These are phyloP conservation scores for Drosophila guanche DNA, from an alignment of 1,140 invertebrate species.

Conservation along the genomic window DNA sequence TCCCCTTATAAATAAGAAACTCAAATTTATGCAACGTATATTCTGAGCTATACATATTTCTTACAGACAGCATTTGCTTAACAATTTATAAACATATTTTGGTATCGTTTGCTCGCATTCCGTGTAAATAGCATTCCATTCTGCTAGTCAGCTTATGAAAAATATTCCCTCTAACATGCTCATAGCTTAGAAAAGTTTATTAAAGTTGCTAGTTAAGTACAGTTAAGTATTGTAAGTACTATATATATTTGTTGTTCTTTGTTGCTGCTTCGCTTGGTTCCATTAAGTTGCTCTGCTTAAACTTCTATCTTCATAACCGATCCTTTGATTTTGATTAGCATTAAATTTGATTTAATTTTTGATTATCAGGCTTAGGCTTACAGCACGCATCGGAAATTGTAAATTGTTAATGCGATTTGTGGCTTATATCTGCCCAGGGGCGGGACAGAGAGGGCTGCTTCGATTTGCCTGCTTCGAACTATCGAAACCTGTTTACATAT, in stretches of 20 bases:
- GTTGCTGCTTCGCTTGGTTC: conserved; percentile 67
- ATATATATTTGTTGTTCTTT: conserved; percentile 34
- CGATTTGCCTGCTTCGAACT: conserved; percentile 32
- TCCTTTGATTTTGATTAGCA: conserved; percentile 52
- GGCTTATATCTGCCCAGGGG: conserved; percentile 2
- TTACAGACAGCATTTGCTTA: conserved; percentile 48
- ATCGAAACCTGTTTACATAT: conserved; percentile 60
- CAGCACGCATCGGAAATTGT: conserved; percentile 25
- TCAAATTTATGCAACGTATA: conserved; percentile 14
- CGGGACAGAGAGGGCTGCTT: neutral
- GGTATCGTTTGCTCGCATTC: neutral
- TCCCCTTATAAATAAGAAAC: conserved; percentile 27
- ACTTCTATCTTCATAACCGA: conserved; percentile 18
- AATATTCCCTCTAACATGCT: conserved; percentile 41
- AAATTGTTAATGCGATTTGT: conserved; percentile 17
- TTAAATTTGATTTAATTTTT: conserved; percentile 83
- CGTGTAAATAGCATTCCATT: conserved; percentile 53
- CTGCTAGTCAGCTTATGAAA: conserved; percentile 48
- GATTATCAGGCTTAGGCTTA: conserved; percentile 76
- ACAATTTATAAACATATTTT: conserved; percentile 1
- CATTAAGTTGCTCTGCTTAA: conserved; percentile 58
- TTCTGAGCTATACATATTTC: conserved; percentile 21
- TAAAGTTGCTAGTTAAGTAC: conserved; percentile 47
- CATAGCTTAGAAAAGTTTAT: conserved; percentile 59
- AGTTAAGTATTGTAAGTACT: conserved; percentile 25